Conservation (phyloP, 2,888 invertebrate genomes). For the Petrolisthes manimaculis region DNA sequence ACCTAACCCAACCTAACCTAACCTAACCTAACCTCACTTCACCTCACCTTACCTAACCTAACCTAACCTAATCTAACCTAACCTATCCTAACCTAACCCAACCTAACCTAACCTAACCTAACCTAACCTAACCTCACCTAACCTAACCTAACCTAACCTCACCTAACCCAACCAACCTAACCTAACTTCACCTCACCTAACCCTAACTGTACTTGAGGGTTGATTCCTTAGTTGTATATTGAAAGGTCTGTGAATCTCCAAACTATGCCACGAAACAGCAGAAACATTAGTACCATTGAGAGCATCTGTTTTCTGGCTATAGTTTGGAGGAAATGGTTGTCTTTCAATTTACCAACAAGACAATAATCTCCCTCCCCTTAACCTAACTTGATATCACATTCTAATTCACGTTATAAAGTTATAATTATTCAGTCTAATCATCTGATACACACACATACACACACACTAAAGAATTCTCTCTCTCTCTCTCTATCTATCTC, state of each 20-base stretch:
- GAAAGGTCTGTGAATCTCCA: background rate
- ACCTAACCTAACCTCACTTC: too few species aligned
- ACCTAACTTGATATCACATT: background rate
- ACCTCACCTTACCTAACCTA: too few species aligned
- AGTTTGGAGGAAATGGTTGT: too few species aligned
- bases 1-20: too few species aligned
- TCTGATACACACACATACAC: background rate
- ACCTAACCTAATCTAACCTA: too few species aligned
- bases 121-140: background rate
- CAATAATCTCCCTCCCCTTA: background rate
- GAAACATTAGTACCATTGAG: too few species aligned
- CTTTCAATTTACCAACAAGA: too few species aligned
- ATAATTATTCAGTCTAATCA: background rate
- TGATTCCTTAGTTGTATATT: background rate
- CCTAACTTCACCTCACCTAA: background rate
- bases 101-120: background rate
- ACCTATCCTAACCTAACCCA: background rate
- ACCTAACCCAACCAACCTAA: background rate
- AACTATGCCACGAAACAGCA: too few species aligned
- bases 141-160: background rate
- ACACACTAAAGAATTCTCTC: background rate
- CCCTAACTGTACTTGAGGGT: too few species aligned
- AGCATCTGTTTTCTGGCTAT: too few species aligned
- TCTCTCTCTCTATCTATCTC: conserved; percentile 21
- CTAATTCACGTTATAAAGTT: background rate